A percentile compares a stretch with the other conserved stretches of the same genome.
Conservation (phyloP, 2,888 invertebrate species). For the Eutolmus rufibarbis region DNA sequence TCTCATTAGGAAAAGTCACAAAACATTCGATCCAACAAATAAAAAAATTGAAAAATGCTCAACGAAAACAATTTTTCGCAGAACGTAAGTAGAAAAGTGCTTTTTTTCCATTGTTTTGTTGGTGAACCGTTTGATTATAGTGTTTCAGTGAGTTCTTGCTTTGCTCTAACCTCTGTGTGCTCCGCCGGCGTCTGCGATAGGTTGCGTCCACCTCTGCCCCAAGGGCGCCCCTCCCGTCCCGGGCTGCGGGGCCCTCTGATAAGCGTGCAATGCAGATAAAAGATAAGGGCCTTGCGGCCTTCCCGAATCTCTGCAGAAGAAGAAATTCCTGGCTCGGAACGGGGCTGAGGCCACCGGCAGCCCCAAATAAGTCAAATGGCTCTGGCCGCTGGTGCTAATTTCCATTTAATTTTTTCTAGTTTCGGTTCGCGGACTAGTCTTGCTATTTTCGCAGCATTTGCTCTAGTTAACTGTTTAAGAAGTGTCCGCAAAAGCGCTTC, state of each 20-base stretch:
- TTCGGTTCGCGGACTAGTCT: background rate
- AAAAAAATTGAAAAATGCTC: conserved; percentile 42
- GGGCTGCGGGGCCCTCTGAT: background rate
- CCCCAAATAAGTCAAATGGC: background rate
- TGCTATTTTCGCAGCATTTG: background rate
- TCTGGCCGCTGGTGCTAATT: background rate
- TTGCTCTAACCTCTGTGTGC: background rate
- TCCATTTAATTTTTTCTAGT: background rate
- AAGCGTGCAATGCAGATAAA: background rate
- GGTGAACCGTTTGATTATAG: background rate
- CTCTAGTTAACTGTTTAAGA: background rate
- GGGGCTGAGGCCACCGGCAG: background rate
- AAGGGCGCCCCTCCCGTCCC: background rate
- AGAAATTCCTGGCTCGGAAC: background rate
- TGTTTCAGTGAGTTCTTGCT: background rate
- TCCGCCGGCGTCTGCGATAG: background rate
- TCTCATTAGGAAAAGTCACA: conserved; percentile 28
- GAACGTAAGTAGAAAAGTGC: conserved; percentile 47
- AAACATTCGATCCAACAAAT: conserved; percentile 10
- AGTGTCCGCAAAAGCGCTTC: background rate
- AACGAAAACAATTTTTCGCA: conserved; percentile 47
- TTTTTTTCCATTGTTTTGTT: conserved; percentile 7
- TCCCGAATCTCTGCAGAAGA: background rate
- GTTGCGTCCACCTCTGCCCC: background rate
- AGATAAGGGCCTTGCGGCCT: background rate